Conservation (phyloP, 2,888 invertebrate species). For the Dicranocentrus wangi region DNA sequence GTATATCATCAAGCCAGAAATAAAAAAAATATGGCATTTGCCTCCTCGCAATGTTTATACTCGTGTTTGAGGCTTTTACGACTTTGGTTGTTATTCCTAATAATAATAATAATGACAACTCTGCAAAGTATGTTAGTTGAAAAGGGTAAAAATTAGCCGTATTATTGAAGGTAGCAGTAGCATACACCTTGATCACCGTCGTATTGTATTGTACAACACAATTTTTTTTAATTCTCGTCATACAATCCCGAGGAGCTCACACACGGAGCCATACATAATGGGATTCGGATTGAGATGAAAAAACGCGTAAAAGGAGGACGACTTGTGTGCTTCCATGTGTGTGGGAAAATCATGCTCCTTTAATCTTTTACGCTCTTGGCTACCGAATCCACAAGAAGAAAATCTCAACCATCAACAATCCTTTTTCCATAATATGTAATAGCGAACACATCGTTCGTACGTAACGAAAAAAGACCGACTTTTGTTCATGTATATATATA, state of each 20-base stretch:
- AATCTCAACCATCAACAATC: conserved; percentile 38
- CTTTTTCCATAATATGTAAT: not conserved
- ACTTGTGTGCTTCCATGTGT: conserved; percentile 67
- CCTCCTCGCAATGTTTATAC: conserved; percentile 42
- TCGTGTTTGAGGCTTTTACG: conserved; percentile 44
- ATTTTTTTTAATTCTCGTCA: too few relatives aligned
- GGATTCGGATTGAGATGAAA: conserved; percentile 45
- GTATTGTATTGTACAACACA: too few relatives aligned
- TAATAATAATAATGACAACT: conserved; percentile 48
- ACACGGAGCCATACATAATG: conserved; percentile 46
- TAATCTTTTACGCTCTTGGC: conserved; percentile 66
- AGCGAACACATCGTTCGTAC: not conserved
- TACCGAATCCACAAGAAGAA: conserved; percentile 39
- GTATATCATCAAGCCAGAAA: conserved; percentile 41
- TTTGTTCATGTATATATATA: conserved; percentile 7
- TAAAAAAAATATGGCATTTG: not conserved
- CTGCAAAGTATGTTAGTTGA: conserved; percentile 28
- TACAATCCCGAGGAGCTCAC: conserved; percentile 32
- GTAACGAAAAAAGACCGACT: conserved; percentile 40
- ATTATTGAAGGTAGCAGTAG: conserved; percentile 19
- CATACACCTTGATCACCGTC: too few relatives aligned
- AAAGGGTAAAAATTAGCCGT: not conserved
- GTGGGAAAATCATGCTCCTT: conserved; percentile 71
- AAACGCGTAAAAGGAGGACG: conserved; percentile 48
- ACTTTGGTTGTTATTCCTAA: conserved; percentile 44